Percentiles rank a stretch among this genome's conserved stretches.
These are phyloP conservation scores for Lathamus discolor DNA, from an alignment of 2,113 vertebrate species.

Conservation along the genomic window DNA sequence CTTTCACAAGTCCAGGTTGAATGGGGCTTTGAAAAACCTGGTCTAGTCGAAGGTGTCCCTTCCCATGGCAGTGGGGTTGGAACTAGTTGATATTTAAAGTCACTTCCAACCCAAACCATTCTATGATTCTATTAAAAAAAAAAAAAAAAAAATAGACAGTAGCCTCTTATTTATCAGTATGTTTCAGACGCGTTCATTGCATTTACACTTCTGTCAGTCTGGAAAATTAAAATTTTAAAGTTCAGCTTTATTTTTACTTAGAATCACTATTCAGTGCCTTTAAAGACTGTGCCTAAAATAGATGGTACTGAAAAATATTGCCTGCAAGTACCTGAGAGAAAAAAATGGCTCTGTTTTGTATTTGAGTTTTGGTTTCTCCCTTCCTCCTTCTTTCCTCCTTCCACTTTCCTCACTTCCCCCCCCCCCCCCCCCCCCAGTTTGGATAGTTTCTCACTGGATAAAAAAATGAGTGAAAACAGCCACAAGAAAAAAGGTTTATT, in stretches of 20 bases:
- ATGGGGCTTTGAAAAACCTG: too few species aligned
- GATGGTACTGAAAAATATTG: not conserved
- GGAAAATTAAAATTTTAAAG: not conserved
- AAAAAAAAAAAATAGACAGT: not conserved
- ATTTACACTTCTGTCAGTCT: not conserved
- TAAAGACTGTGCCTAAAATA: not conserved
- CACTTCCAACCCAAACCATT: not conserved
- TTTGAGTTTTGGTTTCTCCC: not conserved
- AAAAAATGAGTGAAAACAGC: not conserved
- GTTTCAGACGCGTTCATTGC: not conserved
- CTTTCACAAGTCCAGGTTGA: not conserved
- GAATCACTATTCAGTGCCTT: not conserved
- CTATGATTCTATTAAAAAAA: not conserved
- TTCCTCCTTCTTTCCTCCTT: not conserved
- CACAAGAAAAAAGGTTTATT: not conserved
- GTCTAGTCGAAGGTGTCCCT: too few species aligned
- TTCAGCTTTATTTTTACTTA: not conserved
- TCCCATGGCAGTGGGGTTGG: too few species aligned
- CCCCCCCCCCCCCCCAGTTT: not conserved
- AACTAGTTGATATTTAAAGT: too few species aligned
- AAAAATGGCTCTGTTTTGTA: not conserved
- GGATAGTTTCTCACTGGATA: not conserved
- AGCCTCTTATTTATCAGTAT: not conserved
- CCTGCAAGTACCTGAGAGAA: accelerated
- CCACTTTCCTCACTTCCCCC: not conserved